Conservation (phyloP, 2,888 invertebrate genomes). For the Habrosyne pyritoides region DNA sequence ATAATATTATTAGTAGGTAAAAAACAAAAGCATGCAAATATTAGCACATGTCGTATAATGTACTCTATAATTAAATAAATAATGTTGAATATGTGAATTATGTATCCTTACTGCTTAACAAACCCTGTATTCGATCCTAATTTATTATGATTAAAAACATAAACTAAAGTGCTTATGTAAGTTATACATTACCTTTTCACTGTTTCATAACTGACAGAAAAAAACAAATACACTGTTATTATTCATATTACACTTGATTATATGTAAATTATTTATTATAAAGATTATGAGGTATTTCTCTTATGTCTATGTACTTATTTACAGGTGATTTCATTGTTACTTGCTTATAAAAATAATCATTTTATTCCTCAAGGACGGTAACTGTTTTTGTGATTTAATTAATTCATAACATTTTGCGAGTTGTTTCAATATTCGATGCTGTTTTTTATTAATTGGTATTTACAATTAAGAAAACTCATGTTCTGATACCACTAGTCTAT, state of each 20-base stretch:
- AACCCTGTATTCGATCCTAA: constrained; percentile 54
- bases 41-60: neutral
- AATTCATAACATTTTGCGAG: neutral
- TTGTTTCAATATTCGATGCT: neutral
- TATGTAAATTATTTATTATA: too few species aligned
- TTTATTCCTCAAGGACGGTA: constrained; percentile 38
- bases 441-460: neutral
- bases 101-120: constrained; percentile 35
- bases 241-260: too few species aligned
- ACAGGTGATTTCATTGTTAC: constrained; percentile 12
- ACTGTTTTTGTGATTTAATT: constrained; percentile 29
- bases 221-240: too few species aligned
- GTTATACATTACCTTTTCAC: too few species aligned
- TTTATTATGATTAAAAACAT: constrained; percentile 10
- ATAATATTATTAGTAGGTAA: too few species aligned
- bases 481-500: neutral
- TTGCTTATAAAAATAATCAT: constrained; percentile 22
- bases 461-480: neutral
- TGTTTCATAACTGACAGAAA: too few species aligned
- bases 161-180: too few species aligned
- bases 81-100: neutral
- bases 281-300: constrained; percentile 31
- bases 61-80: neutral
- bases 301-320: constrained; percentile 17
- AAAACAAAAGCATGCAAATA: neutral